These are phyloP conservation scores for Callithrix jacchus DNA, from an alignment of 2,113 vertebrate genomes.

Conservation along the genomic window DNA sequence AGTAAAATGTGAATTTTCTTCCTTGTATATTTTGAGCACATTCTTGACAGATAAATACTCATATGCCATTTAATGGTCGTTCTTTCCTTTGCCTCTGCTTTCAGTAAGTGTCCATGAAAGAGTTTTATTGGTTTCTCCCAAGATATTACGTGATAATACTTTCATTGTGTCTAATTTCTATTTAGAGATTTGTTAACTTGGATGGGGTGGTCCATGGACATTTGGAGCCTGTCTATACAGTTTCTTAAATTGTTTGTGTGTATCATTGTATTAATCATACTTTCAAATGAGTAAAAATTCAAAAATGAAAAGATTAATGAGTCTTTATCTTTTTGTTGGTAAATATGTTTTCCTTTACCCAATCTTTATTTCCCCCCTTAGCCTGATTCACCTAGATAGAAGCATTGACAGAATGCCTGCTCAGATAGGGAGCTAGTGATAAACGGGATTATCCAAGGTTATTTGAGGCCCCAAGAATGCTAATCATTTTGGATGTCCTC, in stretches of 20 bases:
- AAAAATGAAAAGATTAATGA: background rate
- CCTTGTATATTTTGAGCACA: background rate
- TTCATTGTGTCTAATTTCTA: background rate
- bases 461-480: background rate
- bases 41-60: background rate
- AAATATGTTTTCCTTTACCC: background rate
- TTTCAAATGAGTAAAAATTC: background rate
- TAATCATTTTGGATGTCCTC: background rate
- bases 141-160: background rate
- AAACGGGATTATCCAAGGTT: background rate
- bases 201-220: rapidly evolving
- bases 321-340: background rate
- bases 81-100: background rate
- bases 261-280: background rate
- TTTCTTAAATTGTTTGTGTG: background rate
- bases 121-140: background rate
- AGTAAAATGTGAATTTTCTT: background rate
- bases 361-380: background rate
- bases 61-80: background rate
- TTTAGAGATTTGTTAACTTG: background rate
- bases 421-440: background rate
- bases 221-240: background rate
- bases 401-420: rapidly evolving
- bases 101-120: background rate
- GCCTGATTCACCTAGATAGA: background rate